Base-by-base conservation (phyloP, 1,140 invertebrate genomes). In the Drosophila fuyamai region DNA sequence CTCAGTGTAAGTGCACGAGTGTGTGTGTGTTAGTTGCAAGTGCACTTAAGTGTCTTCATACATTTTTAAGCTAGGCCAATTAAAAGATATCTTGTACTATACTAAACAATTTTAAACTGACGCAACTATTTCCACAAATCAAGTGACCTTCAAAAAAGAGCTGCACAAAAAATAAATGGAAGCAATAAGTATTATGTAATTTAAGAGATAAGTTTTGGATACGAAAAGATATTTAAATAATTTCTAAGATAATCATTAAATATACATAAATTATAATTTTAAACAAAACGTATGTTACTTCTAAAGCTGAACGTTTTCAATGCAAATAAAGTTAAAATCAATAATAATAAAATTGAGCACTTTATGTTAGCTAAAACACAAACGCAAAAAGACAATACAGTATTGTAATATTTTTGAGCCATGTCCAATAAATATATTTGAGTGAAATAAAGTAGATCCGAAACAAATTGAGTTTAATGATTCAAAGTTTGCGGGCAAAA, bases 131-230 rank as follows among this genome's bases (percentile, higher is more conserved):
- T 57, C 50, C 46, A 44, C 47, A 56, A 57, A 67, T 43, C 44
- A 71, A 71, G 65, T 71, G 67, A 58, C 67, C 67, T 71, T 71
- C 44, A 12, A 36, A 48, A 48, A 5, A 50, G 36, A 57, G 36
- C 43, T 36, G 67, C 67, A 57, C 67, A 71, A 71, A 47, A 47
- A 23, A 44, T 16, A 14, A 38, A 68, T 16, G 60, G 12, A 41
- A 70, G 18, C 43, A 71, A 57, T 50, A 71, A 71, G 67, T 71
- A 71, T 70, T 71, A 71, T 48, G 10, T 70, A 70, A 48, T 47
- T n/a, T 70, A 41, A 57, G 36, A 38, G 1, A 2, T 70, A 71
- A 70, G 65, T 18, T 10, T 40, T 50, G 9, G 12, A 57, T 56
- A 56, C n/a, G 18, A 27, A 40, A 36, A 7, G 6, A 65, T 70